Conservation (phyloP, 2,113 vertebrate genomes). For the Anguilla rostrata region DNA sequence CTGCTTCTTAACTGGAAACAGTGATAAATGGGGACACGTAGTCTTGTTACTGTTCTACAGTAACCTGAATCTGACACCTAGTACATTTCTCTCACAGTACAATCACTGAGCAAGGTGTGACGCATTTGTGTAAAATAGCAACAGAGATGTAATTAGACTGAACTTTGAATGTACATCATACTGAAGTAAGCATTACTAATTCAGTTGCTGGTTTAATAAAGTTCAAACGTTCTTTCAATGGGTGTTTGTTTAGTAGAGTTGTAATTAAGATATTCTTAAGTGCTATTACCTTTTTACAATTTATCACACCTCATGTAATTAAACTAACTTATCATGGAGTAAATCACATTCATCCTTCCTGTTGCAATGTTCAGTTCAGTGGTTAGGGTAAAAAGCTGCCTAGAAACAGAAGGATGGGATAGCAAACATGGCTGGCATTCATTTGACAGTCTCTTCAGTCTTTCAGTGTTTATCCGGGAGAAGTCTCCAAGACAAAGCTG, state of each 20-base stretch:
- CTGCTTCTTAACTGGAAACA: not conserved
- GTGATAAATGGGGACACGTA: not conserved
- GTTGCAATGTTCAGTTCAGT: not conserved
- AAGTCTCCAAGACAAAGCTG: not conserved
- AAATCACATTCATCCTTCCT: constrained; percentile 1
- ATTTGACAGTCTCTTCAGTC: not conserved
- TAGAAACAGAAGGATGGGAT: not conserved
- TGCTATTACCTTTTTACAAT: not conserved
- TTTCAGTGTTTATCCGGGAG: not conserved
- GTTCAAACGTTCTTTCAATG: not conserved
- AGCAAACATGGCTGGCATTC: not conserved
- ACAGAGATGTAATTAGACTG: not conserved
- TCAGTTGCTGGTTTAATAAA: not conserved
- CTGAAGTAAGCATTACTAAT: not conserved
- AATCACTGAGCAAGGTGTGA: not conserved
- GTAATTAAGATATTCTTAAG: not conserved
- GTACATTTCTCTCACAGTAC: not conserved
- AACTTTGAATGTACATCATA: not conserved
- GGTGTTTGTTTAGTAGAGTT: not conserved
- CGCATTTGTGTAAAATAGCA: not conserved
- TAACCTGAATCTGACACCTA: not conserved
- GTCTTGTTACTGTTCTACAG: not conserved
- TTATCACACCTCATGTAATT: not conserved
- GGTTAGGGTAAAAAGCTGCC: constrained; percentile 2
- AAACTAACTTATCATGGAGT: not conserved